Evolutionary conservation across 2,888 invertebrate species (phyloP).

Genomic region (Conops quadrifasciatus): DNA sequence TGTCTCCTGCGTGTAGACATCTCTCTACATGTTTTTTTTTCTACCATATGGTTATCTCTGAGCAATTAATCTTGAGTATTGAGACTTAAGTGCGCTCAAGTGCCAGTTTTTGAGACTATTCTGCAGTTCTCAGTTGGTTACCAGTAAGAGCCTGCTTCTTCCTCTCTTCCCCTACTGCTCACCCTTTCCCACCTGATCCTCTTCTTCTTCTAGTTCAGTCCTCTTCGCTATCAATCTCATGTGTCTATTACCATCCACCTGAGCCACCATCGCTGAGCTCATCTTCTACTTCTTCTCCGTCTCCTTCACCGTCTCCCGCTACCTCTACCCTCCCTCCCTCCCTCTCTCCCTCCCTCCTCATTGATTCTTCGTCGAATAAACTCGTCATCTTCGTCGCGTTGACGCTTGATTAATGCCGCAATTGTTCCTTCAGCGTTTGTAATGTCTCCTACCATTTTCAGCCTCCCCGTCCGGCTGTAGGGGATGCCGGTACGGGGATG

Average conservation of each 20-base stretch:
- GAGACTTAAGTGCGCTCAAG: neutral
- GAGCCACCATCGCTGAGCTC: neutral
- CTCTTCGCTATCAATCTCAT: conserved; percentile 16
- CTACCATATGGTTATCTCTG: conserved; percentile 56
- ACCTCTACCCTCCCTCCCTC: neutral
- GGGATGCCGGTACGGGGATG: too few species aligned
- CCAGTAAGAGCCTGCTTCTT: neutral
- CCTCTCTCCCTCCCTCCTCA: conserved; percentile 24
- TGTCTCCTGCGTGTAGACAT: neutral
- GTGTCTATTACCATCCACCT: conserved; percentile 23
- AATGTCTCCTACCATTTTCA: neutral
- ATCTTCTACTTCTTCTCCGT: too few species aligned
- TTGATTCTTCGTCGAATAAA: conserved; percentile 9
- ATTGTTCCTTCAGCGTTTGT: conserved; percentile 57
- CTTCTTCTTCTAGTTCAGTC: neutral
- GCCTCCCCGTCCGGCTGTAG: neutral
- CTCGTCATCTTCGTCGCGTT: conserved; percentile 18
- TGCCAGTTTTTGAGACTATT: neutral
- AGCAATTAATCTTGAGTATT: conserved; percentile 58
- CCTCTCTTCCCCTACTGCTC: neutral
- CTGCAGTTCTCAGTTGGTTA: conserved; percentile 4
- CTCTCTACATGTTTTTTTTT: neutral
- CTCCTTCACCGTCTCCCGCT: neutral
- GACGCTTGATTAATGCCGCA: conserved; percentile 57
- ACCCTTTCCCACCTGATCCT: neutral